These are phyloP conservation scores for Trachelus troglodyta DNA, from an alignment of 2,888 invertebrate species.

Conservation along the genomic window DNA sequence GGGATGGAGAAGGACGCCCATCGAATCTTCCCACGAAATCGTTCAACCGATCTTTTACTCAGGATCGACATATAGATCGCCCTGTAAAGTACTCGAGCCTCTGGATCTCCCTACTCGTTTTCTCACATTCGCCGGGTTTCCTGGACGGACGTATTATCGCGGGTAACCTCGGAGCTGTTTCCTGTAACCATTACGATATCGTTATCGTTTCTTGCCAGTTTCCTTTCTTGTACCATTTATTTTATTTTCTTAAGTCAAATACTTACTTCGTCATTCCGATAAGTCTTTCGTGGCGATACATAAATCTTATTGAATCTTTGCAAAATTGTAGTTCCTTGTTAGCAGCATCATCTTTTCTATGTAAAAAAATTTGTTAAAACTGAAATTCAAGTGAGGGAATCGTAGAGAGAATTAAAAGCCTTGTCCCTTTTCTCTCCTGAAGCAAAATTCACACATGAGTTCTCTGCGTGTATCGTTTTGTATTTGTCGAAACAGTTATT, in stretches of 20 bases:
- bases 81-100: neutral
- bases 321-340: too few species aligned
- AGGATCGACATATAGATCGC: neutral
- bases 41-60: neutral
- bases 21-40: neutral
- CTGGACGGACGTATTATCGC: constrained; percentile 9
- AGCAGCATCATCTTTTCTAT: neutral
- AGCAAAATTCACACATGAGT: constrained; percentile 9
- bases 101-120: constrained; percentile 14
- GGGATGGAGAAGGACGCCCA: neutral
- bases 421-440: constrained; percentile 5
- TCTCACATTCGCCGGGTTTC: constrained; percentile 29
- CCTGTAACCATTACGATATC: neutral
- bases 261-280: neutral
- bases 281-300: neutral
- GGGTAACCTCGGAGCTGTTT: neutral
- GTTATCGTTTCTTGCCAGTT: neutral
- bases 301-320: neutral
- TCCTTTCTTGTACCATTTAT: neutral
- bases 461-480: constrained; percentile 43
- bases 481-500: constrained; percentile 51
- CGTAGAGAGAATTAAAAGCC: neutral
- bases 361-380: neutral
- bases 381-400: neutral
- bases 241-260: neutral